Percentiles rank a stretch among this genome's conserved stretches.
Evolutionary conservation across 2,888 invertebrate species (phyloP).

Genomic region (Chelonus formosanus): DNA sequence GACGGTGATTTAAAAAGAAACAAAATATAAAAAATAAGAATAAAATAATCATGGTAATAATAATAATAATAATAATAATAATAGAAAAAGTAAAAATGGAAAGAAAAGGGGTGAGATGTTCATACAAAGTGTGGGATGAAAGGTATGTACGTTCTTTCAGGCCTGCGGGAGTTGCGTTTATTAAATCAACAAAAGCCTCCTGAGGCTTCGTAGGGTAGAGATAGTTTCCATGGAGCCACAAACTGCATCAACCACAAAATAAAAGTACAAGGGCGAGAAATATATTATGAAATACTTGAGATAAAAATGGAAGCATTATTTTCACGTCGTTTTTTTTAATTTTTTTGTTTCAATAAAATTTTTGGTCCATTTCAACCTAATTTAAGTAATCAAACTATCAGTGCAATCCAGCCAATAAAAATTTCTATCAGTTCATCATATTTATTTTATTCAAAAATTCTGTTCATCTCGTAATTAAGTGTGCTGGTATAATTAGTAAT

Average conservation of each 20-base stretch:
- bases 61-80: neutral
- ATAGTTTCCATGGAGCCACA: conserved; percentile 8
- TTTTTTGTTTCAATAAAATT: neutral
- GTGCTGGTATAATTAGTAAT: no score
- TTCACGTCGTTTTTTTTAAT: neutral
- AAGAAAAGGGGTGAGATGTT: conserved; percentile 9
- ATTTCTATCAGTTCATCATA: no score
- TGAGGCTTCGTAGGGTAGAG: conserved; percentile 21
- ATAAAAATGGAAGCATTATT: neutral
- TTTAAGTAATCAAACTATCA: no score
- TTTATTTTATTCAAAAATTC: no score
- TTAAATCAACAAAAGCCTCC: conserved; percentile 55
- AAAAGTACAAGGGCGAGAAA: neutral
- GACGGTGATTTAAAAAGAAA: neutral
- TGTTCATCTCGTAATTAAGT: no score
- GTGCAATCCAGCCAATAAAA: no score
- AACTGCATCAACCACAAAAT: conserved; percentile 3
- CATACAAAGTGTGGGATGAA: conserved; percentile 18
- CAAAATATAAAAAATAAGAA: conserved; percentile 17
- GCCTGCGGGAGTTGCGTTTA: conserved; percentile 50
- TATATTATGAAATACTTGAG: no score
- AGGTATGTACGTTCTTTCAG: conserved; percentile 13
- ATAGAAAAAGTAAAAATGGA: conserved; percentile 17
- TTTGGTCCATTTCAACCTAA: no score
- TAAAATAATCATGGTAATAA: conserved; percentile 9